A percentile compares a stretch with the other conserved stretches of the same genome.
These are phyloP conservation scores for Pseudeuparius sepicola DNA, from an alignment of 2,888 invertebrate genomes.

Conservation along the genomic window DNA sequence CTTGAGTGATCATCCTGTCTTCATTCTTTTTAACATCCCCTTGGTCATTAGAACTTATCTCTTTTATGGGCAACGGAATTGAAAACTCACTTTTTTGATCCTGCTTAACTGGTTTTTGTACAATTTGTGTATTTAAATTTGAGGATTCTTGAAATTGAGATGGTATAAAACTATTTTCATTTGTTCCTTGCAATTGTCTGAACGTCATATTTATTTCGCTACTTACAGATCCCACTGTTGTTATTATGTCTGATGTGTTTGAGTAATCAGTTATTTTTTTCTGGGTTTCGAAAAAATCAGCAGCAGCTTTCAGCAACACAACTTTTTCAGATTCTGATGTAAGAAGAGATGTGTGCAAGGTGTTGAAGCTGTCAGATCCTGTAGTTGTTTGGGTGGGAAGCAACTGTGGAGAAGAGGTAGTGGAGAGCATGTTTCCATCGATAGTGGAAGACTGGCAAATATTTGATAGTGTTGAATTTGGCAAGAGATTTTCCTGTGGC, in stretches of 20 bases:
- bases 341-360: conserved; percentile 27
- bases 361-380: conserved; percentile 18
- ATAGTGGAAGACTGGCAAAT: conserved; percentile 31
- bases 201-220: conserved; percentile 33
- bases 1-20: conserved; percentile 54
- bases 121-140: conserved; percentile 15
- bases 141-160: conserved; percentile 15
- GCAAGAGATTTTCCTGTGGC: conserved; percentile 27
- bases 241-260: conserved; percentile 15
- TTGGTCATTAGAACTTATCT: conserved; percentile 18
- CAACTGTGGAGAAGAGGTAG: conserved; percentile 15
- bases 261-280: conserved; percentile 45
- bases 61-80: conserved; percentile 30
- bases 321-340: conserved; percentile 58
- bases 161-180: conserved; percentile 24
- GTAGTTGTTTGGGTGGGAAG: conserved; percentile 25
- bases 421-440: conserved; percentile 15
- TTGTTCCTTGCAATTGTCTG: conserved; percentile 22
- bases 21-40: conserved; percentile 37
- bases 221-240: conserved; percentile 3
- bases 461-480: conserved; percentile 20
- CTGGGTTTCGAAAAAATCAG: conserved; percentile 58
- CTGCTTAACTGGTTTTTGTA: conserved; percentile 20
- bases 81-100: conserved; percentile 26
- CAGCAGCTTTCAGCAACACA: conserved; percentile 66